Conservation (phyloP, 53 echinoderm and acorn worm genomes). For the Holothuria scabra region DNA sequence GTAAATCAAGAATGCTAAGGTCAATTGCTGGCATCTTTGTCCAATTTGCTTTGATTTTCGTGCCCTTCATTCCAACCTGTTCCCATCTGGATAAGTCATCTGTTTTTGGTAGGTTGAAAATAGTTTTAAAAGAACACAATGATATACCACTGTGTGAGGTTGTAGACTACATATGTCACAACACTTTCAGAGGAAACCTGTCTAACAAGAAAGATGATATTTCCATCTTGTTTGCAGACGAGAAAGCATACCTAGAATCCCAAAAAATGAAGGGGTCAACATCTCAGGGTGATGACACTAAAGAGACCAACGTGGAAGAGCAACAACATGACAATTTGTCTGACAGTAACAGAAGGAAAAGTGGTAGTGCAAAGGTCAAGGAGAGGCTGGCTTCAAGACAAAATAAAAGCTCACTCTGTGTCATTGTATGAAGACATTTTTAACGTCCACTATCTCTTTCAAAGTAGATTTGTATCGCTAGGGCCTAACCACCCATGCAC, state of each 20-base stretch:
- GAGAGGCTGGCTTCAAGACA: conserved; percentile 27
- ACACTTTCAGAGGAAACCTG: too few species aligned
- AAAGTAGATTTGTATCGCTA: neutral
- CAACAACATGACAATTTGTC: conserved; percentile 2
- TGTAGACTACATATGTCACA: too few species aligned
- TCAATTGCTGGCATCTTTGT: too few species aligned
- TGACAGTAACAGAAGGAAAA: conserved; percentile 18
- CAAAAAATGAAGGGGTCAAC: conserved; percentile 20
- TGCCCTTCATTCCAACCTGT: too few species aligned
- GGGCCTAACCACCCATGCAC: too few species aligned
- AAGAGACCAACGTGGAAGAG: conserved; percentile 8
- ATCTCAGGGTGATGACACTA: conserved; percentile 32
- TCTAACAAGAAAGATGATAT: too few species aligned
- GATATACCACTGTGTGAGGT: too few species aligned
- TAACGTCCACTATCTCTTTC: neutral
- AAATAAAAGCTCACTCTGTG: conserved; percentile 19
- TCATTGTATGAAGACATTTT: conserved; percentile 3
- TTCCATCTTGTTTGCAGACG: conserved; percentile 15
- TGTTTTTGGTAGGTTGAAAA: too few species aligned
- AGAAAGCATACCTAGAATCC: conserved; percentile 22
- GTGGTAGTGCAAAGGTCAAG: conserved; percentile 35
- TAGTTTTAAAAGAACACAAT: too few species aligned
- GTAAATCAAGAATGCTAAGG: too few species aligned
- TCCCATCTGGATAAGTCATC: too few species aligned
- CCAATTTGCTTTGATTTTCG: too few species aligned